phyloP scores from a whole-genome alignment of 2,113 vertebrate species.

The Lepus americanus region DNA sequence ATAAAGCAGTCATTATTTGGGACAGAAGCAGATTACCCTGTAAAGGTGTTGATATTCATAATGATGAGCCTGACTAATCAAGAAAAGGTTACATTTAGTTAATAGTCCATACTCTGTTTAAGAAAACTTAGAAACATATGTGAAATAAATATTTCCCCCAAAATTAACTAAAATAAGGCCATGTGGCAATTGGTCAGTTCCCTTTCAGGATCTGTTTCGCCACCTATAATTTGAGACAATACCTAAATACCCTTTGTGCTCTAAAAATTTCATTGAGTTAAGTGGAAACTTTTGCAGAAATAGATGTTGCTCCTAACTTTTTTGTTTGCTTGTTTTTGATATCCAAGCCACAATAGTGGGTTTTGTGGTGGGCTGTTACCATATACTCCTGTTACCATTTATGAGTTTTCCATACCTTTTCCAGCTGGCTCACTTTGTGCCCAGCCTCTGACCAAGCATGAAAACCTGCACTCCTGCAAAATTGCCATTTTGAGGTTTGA shows the following conservation, averaged over 20 bases:
- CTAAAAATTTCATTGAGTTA: conserved; percentile 8
- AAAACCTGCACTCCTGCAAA: no score
- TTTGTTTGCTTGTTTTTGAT: not conserved
- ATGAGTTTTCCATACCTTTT: not conserved
- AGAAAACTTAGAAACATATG: not conserved
- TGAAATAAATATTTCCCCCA: not conserved
- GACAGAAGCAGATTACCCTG: not conserved
- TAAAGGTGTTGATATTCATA: not conserved
- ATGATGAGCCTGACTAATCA: not conserved
- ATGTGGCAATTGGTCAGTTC: not conserved
- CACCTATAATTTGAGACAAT: not conserved
- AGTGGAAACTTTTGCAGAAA: not conserved
- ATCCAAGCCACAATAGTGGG: not conserved
- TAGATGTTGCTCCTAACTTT: not conserved
- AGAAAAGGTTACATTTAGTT: not conserved
- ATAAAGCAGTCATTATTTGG: not conserved
- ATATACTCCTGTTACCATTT: no score
- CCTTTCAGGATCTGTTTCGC: not conserved
- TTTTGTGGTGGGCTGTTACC: not conserved
- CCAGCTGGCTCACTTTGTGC: not conserved
- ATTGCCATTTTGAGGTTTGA: no score
- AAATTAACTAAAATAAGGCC: conserved; percentile 40
- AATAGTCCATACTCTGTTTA: not conserved
- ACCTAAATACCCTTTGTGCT: conserved; percentile 25
- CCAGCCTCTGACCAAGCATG: not conserved